A percentile compares a stretch with the other conserved stretches of the same genome.
Evolutionary conservation across 1,140 invertebrate species (phyloP).

Genomic region (Trachymyrmex septentrionalis): DNA sequence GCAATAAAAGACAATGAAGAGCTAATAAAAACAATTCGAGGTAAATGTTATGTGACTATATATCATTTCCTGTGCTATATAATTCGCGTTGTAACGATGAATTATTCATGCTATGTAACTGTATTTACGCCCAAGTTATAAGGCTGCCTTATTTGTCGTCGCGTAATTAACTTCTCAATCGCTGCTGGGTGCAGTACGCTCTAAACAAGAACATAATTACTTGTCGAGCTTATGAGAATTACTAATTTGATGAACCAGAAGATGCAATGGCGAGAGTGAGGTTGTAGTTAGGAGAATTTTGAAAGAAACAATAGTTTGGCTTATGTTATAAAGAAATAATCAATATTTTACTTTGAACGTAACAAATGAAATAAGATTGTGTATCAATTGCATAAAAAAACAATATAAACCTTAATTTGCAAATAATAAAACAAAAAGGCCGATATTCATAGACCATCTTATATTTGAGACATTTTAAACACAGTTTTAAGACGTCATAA

Average conservation of each 20-base stretch:
- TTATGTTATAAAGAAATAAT: neutral
- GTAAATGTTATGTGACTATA: conserved; percentile 37
- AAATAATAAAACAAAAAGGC: too few relatives aligned
- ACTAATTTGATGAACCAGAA: conserved; percentile 46
- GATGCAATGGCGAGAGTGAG: conserved; percentile 2
- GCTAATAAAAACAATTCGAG: conserved; percentile 40
- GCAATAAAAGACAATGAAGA: conserved; percentile 13
- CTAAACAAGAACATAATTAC: conserved; percentile 63
- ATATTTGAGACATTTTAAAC: too few relatives aligned
- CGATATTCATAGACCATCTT: too few relatives aligned
- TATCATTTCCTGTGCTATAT: conserved; percentile 38
- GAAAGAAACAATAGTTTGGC: neutral
- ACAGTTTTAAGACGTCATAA: too few relatives aligned
- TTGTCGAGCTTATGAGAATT: conserved; percentile 58
- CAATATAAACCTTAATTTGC: neutral
- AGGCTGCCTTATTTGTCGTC: conserved; percentile 60
- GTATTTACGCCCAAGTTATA: conserved; percentile 60
- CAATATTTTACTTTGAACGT: neutral
- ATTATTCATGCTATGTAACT: conserved; percentile 58
- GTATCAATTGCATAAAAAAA: neutral
- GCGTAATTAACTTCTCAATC: conserved; percentile 65
- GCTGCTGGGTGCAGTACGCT: conserved; percentile 34
- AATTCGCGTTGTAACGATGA: conserved; percentile 41
- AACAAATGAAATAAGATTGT: neutral
- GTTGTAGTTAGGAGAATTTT: conserved; percentile 8